These are phyloP conservation scores for Macaca mulatta DNA, from an alignment of 2,113 vertebrate species.

Conservation along the genomic window DNA sequence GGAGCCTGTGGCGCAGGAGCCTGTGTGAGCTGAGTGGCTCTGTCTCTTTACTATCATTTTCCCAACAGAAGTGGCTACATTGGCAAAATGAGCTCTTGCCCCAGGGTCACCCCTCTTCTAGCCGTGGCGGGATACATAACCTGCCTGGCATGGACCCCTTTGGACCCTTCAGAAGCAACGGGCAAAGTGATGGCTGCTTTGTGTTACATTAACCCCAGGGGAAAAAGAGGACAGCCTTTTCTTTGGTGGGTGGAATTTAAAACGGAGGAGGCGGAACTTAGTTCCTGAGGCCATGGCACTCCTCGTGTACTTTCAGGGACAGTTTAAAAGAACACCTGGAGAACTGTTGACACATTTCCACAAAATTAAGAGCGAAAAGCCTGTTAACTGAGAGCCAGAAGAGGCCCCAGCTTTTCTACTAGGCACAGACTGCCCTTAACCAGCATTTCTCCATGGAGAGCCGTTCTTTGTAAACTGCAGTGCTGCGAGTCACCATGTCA, in stretches of 20 bases:
- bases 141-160: not conserved
- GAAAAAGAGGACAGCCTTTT: not conserved
- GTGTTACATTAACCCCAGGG: conserved; percentile 28
- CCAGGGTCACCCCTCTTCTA: not conserved
- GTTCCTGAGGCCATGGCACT: not conserved
- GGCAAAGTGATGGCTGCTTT: not conserved
- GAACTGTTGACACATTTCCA: not conserved
- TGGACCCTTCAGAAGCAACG: conserved; percentile 25
- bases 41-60: not conserved
- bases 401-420: not conserved
- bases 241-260: conserved; percentile 40
- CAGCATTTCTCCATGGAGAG: not conserved
- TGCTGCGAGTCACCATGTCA: not conserved
- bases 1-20: not conserved
- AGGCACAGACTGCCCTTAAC: too few species aligned
- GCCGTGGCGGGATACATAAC: fast-evolving
- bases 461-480: not conserved
- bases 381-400: not conserved
- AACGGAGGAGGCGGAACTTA: conserved; percentile 20
- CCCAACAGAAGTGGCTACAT: not conserved
- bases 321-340: not conserved
- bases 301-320: not conserved
- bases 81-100: not conserved
- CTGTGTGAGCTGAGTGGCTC: not conserved
- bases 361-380: not conserved